phyloP scores from a whole-genome alignment of 2,113 vertebrate genomes.

The Pogonocichla stellata region DNA sequence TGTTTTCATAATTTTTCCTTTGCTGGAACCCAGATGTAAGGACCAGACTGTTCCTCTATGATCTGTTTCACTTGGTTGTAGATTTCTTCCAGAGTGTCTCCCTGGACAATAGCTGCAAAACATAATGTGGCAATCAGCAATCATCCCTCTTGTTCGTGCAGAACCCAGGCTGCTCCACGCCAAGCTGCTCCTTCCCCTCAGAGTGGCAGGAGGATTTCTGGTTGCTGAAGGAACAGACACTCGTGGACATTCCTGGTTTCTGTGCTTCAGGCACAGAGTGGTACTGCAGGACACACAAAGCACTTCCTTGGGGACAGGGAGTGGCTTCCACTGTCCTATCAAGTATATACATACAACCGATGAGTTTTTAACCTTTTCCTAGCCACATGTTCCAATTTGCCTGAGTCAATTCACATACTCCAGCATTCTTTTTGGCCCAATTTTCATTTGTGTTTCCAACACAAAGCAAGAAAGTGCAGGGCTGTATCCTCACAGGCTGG shows the following conservation, averaged over 20 bases:
- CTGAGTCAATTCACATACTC: not conserved
- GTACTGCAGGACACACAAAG: not conserved
- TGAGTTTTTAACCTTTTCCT: not conserved
- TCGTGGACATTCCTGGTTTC: not conserved
- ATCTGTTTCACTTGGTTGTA: conserved; percentile 97
- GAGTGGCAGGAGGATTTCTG: not conserved
- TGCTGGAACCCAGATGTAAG: conserved; percentile 94
- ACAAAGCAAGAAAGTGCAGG: not conserved
- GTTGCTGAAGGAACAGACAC: not conserved
- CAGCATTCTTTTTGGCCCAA: not conserved
- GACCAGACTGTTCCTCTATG: conserved; percentile 96
- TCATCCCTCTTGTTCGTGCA: not conserved
- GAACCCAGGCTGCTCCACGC: not conserved
- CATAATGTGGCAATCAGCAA: conserved; percentile 53
- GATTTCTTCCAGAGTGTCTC: conserved; percentile 97
- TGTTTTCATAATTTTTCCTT: conserved; percentile 96
- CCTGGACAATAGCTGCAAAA: conserved; percentile 91
- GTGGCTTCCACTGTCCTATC: not conserved
- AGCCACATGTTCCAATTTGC: not conserved
- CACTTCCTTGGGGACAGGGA: not conserved
- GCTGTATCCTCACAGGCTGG: not conserved
- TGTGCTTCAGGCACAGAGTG: not conserved
- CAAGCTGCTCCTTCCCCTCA: not conserved
- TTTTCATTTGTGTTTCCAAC: not conserved
- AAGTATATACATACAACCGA: not conserved